Base-by-base conservation (phyloP, 2,888 invertebrate genomes). In the Acanthosepion pharaonis region DNA sequence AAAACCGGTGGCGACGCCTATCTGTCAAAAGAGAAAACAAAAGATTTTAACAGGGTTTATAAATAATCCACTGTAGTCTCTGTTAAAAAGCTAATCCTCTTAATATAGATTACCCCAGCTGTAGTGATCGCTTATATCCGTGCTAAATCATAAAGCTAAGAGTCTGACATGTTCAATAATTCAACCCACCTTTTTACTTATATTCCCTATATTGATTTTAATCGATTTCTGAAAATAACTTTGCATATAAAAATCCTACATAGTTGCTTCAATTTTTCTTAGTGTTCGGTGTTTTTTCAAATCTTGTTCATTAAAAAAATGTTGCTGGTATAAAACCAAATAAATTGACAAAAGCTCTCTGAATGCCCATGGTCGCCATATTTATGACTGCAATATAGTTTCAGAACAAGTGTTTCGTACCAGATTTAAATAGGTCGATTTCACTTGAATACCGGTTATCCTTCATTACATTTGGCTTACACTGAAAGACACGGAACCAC, bases 61-160 rank as follows among this genome's bases (percentile, higher is more conserved):
- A 78, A 78, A 33, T 78, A 78, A 78, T 78, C 78, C 78, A 78
- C 78, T 78, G n/a, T 78, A 78, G 78, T 78, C 78, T 78, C n/a
- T 78, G 78, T 78, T 78, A 78, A 78, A 78, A 78, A 6, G 11
- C n/a, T 78, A 78, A 78, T n/a, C 78, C 78, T n/a, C 78, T 78
- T 78, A 78, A n/a, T n/a, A 78, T 78, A 78, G 78, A 78, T 78
- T 78, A 78, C n/a, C n/a, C 33, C n/a, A 78, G 78, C 78, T n/a
- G n/a, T n/a, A 78, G 78, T 78, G 15, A 23, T n/a, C 78, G n/a
- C n/a, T 78, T 78, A 78, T 78, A 78, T 78, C 78, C 11, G 5
- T 33, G 78, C 9, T 18, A 78, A n/a, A 78, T 33, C 78, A 78
- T 11, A 78, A 78, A 33, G 78, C 78, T 78, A 78, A n/a, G 28